phyloP scores from a whole-genome alignment of 2,113 vertebrate genomes.

The Ammospiza nelsoni region DNA sequence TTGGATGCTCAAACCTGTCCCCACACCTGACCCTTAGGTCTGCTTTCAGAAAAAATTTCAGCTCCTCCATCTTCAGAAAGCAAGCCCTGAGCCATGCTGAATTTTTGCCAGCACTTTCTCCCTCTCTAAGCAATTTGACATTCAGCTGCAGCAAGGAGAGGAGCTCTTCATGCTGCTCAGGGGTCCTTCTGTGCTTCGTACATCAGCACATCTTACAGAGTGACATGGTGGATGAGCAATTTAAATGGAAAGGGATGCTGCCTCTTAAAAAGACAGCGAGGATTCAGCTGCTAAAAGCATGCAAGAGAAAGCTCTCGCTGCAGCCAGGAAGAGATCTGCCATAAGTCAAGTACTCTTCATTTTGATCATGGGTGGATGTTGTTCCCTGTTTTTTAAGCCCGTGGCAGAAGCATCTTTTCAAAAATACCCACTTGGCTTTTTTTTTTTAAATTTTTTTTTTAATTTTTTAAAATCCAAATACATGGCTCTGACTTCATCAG shows the following conservation, averaged over 20 bases:
- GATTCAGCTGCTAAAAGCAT: conserved; percentile 8
- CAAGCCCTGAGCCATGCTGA: not conserved
- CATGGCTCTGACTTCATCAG: not conserved
- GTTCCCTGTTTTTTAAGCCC: not conserved
- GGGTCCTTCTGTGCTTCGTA: conserved; percentile 1
- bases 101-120: not conserved
- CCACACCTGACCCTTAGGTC: not conserved
- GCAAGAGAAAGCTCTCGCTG: not conserved
- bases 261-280: not conserved
- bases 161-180: conserved; percentile 23
- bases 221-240: not conserved
- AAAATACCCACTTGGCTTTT: not conserved
- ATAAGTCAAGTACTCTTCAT: conserved; percentile 30
- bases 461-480: not conserved
- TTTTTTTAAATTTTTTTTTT: not conserved
- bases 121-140: not conserved
- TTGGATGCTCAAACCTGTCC: no score
- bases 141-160: not conserved
- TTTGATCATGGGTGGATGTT: conserved; percentile 11
- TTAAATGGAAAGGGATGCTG: conserved; percentile 8
- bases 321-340: conserved; percentile 1
- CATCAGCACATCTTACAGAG: conserved; percentile 30
- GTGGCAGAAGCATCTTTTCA: conserved; percentile 8
- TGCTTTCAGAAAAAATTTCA: not conserved
- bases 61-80: not conserved